phyloP scores from a whole-genome alignment of 2,888 invertebrate species.

The Drosophila percnosoma region DNA sequence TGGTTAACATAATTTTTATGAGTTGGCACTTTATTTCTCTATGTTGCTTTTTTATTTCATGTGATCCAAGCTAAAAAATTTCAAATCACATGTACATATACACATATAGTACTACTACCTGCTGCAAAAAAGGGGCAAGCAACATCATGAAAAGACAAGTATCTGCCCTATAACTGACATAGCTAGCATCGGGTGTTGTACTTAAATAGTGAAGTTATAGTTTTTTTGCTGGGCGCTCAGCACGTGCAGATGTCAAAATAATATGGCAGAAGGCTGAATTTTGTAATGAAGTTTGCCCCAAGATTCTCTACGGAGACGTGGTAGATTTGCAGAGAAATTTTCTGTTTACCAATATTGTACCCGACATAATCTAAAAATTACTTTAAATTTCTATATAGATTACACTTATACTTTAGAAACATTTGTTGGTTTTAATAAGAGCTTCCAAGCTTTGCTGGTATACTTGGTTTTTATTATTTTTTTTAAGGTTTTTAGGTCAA shows the following conservation, averaged over 20 bases:
- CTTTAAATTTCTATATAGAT: neutral
- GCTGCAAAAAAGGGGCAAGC: conserved; percentile 52
- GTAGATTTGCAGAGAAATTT: neutral
- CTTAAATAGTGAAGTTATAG: conserved; percentile 16
- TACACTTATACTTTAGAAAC: neutral
- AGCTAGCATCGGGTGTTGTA: conserved; percentile 30
- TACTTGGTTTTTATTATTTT: conserved; percentile 1
- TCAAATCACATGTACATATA: conserved; percentile 50
- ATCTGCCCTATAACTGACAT: conserved; percentile 9
- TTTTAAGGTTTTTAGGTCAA: conserved; percentile 36
- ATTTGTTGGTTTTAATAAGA: neutral
- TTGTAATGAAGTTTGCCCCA: conserved; percentile 7
- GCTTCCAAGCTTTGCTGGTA: neutral
- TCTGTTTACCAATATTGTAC: neutral
- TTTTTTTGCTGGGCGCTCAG: conserved; percentile 21
- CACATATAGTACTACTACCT: conserved; percentile 24
- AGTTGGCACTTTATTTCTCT: conserved; percentile 62
- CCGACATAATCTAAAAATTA: neutral
- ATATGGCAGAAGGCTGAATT: conserved; percentile 30
- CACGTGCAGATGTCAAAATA: conserved; percentile 70
- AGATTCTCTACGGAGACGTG: neutral
- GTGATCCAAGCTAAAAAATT: conserved; percentile 31
- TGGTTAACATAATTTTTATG: conserved; percentile 67
- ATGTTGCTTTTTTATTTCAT: conserved; percentile 28
- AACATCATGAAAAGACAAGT: conserved; percentile 41